phyloP scores from a whole-genome alignment of 2,888 invertebrate genomes.

The Harpalus rubripes region DNA sequence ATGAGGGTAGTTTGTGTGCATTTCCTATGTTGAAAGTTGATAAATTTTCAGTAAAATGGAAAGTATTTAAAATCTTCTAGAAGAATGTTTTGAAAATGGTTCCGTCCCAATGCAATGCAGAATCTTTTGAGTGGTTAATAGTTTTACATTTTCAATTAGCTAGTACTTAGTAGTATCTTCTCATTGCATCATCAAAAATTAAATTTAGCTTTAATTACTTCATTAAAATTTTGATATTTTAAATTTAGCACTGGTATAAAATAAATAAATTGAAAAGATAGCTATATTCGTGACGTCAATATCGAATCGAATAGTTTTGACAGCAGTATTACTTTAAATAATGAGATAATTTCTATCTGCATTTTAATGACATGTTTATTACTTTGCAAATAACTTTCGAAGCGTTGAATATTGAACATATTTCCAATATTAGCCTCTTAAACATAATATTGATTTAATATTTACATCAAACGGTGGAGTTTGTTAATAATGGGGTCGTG shows the following conservation, averaged over 20 bases:
- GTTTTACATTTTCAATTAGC: too few relatives aligned
- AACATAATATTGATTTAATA: conserved; percentile 52
- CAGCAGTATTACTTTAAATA: neutral
- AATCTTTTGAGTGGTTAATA: too few relatives aligned
- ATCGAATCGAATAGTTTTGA: neutral
- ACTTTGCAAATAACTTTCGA: conserved; percentile 54
- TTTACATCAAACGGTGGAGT: conserved; percentile 61
- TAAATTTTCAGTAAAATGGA: too few relatives aligned
- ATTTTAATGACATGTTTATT: conserved; percentile 38
- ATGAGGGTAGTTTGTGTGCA: too few relatives aligned
- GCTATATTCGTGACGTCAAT: neutral
- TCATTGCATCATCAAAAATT: conserved; percentile 35
- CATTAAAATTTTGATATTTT: conserved; percentile 35
- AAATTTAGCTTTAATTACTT: conserved; percentile 34
- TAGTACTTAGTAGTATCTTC: neutral
- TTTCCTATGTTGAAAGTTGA: too few relatives aligned
- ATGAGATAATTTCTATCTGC: neutral
- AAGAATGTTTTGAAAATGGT: too few relatives aligned
- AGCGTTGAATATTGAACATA: conserved; percentile 38
- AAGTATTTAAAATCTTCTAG: too few relatives aligned
- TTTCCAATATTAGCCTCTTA: conserved; percentile 44
- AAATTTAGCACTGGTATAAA: neutral
- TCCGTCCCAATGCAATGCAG: too few relatives aligned
- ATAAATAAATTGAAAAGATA: neutral
- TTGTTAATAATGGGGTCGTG: neutral